Evolutionary conservation across 2,797 vertebrate species (phyloP), one percentile per base, ranked within the genome.

Genomic region (Pelobates cultripes): DNA sequence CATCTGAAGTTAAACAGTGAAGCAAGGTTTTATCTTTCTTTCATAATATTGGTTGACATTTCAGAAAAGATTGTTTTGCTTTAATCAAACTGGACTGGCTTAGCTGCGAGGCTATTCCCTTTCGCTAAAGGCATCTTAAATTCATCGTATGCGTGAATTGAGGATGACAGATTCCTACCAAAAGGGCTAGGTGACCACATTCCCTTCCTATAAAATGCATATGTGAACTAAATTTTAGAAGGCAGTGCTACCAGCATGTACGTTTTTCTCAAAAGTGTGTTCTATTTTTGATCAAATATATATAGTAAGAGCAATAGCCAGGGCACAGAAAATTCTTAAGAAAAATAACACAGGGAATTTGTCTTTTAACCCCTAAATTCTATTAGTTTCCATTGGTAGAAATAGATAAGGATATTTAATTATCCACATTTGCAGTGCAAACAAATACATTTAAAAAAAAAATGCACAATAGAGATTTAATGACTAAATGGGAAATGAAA

Each of bases 211-310:
- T 84, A 79, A 70, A 77, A 86, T 83, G 79, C 85, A 85, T 67
- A 83, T 79, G 83, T 87, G 88, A 90, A 88, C 80, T 87, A 86
- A 81, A 83, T 86, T 88, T 86, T 83, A 87, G 86, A 88, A 91
- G 85, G 80, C 87, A 89, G 84, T 78, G 87, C 84, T 87, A 90
- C 88, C 88, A 86, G 79, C 80, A 87, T 84, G 75, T 45, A 12
- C 81, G 86, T 70, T 87, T 87, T 87, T 68, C 61, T 89, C 87
- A n/a, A n/a, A n/a, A n/a, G 70, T 51, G 40, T 82, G 42, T 84
- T 63, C 85, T 81, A 10, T 47, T 78, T 84, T 47, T 87, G 7
- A 66, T 74, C 42, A 66, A 67, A 75, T 57, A 3, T 70, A 41
- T 43, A 61, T 3, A 61, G 51, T 42, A 55, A 40, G 51, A 28